Conservation (phyloP, 2,113 vertebrate genomes). For the Chlamydotis undulata region DNA sequence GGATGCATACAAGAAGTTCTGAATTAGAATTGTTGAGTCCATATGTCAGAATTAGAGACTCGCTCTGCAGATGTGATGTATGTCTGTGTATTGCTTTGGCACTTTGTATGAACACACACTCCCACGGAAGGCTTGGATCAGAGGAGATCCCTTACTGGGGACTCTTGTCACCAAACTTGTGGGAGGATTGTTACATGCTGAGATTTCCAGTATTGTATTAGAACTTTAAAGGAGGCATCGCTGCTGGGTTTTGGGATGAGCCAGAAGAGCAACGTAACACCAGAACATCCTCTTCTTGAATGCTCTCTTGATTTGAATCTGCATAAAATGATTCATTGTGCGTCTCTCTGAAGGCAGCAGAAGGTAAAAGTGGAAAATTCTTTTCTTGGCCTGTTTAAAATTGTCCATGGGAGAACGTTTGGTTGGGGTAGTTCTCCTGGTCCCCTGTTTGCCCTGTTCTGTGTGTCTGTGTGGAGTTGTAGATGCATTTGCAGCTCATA, state of each 20-base stretch:
- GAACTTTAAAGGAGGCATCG: background rate
- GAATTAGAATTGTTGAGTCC: background rate
- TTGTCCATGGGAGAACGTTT: background rate
- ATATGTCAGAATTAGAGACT: background rate
- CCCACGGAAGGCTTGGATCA: background rate
- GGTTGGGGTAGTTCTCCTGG: background rate
- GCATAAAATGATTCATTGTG: background rate
- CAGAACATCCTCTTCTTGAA: background rate
- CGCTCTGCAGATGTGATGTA: background rate
- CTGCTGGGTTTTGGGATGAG: background rate
- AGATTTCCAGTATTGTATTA: background rate
- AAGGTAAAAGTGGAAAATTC: background rate
- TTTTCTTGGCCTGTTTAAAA: background rate
- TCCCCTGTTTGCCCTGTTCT: rapidly evolving
- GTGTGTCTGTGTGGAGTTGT: background rate
- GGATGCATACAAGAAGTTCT: background rate
- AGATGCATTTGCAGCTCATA: background rate
- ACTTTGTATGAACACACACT: background rate
- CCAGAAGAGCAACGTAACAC: background rate
- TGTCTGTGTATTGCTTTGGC: background rate
- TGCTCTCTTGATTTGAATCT: background rate
- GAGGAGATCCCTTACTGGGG: background rate
- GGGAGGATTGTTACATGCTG: background rate
- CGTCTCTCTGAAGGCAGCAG: background rate
- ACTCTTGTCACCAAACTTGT: background rate